Conservation (phyloP, 1,140 invertebrate species). For the Scaptomyza hsui region DNA sequence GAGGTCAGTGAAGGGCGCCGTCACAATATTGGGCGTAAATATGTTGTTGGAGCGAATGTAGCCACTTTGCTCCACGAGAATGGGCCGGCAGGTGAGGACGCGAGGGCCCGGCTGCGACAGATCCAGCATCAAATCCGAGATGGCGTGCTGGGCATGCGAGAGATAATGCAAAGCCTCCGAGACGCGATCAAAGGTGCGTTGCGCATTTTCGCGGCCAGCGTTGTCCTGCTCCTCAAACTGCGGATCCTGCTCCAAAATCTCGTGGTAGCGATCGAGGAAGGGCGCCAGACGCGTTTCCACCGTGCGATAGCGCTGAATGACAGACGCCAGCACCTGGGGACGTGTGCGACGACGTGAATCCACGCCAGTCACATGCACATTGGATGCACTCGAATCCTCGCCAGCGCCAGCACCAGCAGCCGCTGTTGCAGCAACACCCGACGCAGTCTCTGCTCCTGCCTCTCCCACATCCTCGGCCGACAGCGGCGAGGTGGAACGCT, state of each 20-base stretch:
- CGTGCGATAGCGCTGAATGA: slow-evolving; percentile 86
- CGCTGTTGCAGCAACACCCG: not conserved
- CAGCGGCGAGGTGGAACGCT: not conserved
- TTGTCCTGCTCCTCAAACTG: slow-evolving; percentile 85
- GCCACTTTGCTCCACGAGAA: slow-evolving; percentile 89
- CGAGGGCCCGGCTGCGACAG: slow-evolving; percentile 88
- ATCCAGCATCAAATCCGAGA: slow-evolving; percentile 93
- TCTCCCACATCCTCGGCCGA: not conserved
- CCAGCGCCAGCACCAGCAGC: slow-evolving; percentile 1
- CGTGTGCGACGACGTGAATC: slow-evolving; percentile 83
- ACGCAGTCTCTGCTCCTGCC: not conserved
- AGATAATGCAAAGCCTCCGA: slow-evolving; percentile 92
- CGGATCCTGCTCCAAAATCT: slow-evolving; percentile 86
- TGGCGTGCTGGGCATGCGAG: slow-evolving; percentile 93
- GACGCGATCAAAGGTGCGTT: slow-evolving; percentile 89
- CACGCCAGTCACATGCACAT: slow-evolving; percentile 25
- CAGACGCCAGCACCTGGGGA: slow-evolving; percentile 86
- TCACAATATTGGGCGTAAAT: slow-evolving; percentile 58
- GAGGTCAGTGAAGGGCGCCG: slow-evolving; percentile 29
- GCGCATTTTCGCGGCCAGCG: slow-evolving; percentile 85
- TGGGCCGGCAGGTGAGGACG: slow-evolving; percentile 88
- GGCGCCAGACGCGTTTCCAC: slow-evolving; percentile 87
- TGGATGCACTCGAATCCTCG: slow-evolving; percentile 24
- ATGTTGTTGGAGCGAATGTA: slow-evolving; percentile 83
- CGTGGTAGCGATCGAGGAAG: slow-evolving; percentile 86